Evolutionary conservation across 2,113 vertebrate genomes (phyloP).

Genomic region (Cebus imitator): DNA sequence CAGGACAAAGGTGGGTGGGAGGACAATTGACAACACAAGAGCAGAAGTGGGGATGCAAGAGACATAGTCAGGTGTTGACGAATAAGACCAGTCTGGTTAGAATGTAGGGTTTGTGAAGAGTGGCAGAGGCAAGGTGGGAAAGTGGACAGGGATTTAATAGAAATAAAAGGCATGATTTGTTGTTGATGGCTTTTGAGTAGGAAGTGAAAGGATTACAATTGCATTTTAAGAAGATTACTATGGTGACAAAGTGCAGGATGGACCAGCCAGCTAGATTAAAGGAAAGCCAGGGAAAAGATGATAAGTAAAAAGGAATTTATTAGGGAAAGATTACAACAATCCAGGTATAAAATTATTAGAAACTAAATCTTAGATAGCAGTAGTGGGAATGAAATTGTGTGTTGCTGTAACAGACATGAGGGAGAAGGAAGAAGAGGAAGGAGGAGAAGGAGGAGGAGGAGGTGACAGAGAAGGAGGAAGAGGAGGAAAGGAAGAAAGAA

Average conservation of each 20-base stretch:
- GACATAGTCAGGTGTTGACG: background rate
- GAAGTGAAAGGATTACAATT: background rate
- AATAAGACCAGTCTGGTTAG: background rate
- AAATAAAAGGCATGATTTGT: background rate
- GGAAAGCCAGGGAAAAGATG: background rate
- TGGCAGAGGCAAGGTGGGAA: background rate
- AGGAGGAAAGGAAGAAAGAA: no score
- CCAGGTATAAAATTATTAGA: background rate
- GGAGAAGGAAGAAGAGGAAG: background rate
- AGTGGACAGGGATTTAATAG: background rate
- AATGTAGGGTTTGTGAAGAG: background rate
- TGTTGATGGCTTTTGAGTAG: background rate
- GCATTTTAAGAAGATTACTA: constrained; percentile 3
- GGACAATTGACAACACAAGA: background rate
- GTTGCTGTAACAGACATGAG: background rate
- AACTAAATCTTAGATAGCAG: background rate
- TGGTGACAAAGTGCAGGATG: background rate
- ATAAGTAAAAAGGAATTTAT: background rate
- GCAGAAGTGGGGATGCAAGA: background rate
- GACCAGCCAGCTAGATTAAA: background rate
- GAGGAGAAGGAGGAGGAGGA: no score
- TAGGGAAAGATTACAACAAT: background rate
- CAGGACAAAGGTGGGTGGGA: background rate
- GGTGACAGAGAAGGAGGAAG: no score
- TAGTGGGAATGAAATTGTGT: background rate